Percentiles rank a stretch among this genome's conserved stretches.
Conservation (phyloP, 2,113 vertebrate species). For the Plecotus auritus region DNA sequence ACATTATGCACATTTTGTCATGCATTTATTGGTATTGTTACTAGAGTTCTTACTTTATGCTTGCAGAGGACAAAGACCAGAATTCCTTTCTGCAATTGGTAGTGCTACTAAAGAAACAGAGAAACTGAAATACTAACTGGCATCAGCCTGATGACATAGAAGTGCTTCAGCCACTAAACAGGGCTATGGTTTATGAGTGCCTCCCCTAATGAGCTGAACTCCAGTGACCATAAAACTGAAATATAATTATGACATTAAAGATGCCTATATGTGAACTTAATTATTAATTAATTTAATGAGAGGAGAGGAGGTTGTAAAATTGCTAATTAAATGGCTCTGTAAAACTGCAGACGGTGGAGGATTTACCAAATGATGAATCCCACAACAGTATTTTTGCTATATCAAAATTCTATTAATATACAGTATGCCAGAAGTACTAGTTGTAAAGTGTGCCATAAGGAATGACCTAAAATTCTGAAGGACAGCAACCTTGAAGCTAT, state of each 20-base stretch:
- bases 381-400: constrained; percentile 86
- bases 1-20: not conserved
- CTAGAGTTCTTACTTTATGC: not conserved
- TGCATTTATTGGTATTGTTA: not conserved
- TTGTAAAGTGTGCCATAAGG: constrained; percentile 83
- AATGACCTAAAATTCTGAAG: constrained; percentile 86
- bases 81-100: not conserved
- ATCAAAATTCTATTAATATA: constrained; percentile 96
- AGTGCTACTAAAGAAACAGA: constrained; percentile 5
- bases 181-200: constrained; percentile 82
- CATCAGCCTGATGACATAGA: constrained; percentile 60
- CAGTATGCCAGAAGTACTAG: constrained; percentile 88
- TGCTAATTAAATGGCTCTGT: constrained; percentile 89
- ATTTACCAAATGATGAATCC: constrained; percentile 88
- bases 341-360: constrained; percentile 85
- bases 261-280: constrained; percentile 92
- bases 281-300: constrained; percentile 95
- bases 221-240: constrained; percentile 89
- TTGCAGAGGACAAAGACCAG: constrained; percentile 26
- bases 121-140: constrained; percentile 61
- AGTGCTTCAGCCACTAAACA: constrained; percentile 73
- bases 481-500: constrained; percentile 90
- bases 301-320: constrained; percentile 89
- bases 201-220: constrained; percentile 86
- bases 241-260: constrained; percentile 95